A percentile compares a stretch with the other conserved stretches of the same genome.
phyloP scores from a whole-genome alignment of 1,140 invertebrate genomes.

The Monomorium pharaonis region DNA sequence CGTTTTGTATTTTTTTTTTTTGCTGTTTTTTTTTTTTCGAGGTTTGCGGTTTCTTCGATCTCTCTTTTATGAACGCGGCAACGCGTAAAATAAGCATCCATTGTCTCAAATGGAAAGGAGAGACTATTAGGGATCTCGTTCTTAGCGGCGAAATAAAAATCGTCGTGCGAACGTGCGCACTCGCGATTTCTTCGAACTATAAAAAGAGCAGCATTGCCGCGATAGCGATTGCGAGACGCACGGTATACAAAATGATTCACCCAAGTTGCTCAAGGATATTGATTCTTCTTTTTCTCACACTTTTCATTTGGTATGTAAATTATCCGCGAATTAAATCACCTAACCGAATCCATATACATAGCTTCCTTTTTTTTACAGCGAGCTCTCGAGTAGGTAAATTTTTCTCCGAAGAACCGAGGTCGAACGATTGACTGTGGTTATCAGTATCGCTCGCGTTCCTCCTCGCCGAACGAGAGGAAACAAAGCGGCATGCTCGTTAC shows the following conservation, averaged over 20 bases:
- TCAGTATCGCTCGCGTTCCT: background rate
- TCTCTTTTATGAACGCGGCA: background rate
- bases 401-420: background rate
- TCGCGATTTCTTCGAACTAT: background rate
- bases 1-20: background rate
- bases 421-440: background rate
- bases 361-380: background rate
- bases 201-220: conserved; percentile 25
- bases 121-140: conserved; percentile 28
- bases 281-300: background rate
- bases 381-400: background rate
- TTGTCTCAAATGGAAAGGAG: conserved; percentile 46
- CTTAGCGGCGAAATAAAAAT: conserved; percentile 54
- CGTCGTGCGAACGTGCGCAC: conserved; percentile 7
- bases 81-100: conserved; percentile 1
- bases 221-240: background rate
- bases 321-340: background rate
- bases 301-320: background rate
- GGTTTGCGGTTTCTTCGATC: background rate
- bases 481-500: background rate
- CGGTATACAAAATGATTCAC: background rate
- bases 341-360: background rate
- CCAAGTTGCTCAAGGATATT: background rate
- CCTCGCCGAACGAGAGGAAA: background rate
- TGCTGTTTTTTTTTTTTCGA: background rate